Evolutionary conservation across 2,888 invertebrate genomes (phyloP), one percentile per base, ranked within the genome.

Genomic region (Cyclophora albipunctata): DNA sequence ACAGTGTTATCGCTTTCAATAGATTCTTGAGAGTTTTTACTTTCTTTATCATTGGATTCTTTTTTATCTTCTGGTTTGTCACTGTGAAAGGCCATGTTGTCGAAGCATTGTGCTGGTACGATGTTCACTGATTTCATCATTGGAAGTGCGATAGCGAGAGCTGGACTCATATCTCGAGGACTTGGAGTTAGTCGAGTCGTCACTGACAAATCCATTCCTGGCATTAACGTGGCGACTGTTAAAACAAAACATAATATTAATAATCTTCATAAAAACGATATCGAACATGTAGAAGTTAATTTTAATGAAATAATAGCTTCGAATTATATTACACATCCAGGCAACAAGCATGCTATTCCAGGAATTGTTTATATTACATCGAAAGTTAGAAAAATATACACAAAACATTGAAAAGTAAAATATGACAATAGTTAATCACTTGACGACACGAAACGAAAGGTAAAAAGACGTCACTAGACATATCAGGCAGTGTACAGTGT

Each of bases 141-240:
- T 51, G 91, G 90, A 55, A 91, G 72, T 51, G 92, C 91, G 69
- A 91, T 91, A 46, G 91, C 90, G 47, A 91, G 77, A 43, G 92
- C 91, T 50, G 92, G 91, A 69, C 91, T 92, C 76, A 91, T 88
- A 63, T 92, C 92, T 55, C 92, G 86, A 52, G 93, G 92, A 75
- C 92, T 92, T 50, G 92, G 92, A 59, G 92, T 91, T 56, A 93
- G 84, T 57, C 91, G 91, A 56, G 92, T 90, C 52, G 92, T 90
- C 62, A 92, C 91, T 54, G 92, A 90, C 64, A 93, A 81, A 69
- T 92, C 92, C 77, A 91, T 84, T 52, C 89, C 88, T 41, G 89
- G 87, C 84, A 89, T 88, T 73, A 89, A 68, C 71, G 81, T 84
- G 71, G 87, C 85, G 73, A 88, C 88, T 88, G 86, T 74, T 51